phyloP scores from a whole-genome alignment of 1,140 invertebrate species.

The Drosophila orena region DNA sequence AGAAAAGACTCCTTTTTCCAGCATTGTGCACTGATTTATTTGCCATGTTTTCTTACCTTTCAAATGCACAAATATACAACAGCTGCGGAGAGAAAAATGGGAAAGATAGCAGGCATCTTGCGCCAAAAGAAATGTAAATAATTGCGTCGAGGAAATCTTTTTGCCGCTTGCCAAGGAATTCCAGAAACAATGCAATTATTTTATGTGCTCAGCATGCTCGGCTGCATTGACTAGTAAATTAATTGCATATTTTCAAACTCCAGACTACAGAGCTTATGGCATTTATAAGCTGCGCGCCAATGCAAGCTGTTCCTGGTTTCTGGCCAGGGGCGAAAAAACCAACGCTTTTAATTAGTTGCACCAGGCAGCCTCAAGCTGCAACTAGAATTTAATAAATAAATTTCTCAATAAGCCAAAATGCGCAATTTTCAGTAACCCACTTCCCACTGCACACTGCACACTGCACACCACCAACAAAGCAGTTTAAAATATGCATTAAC shows the following conservation, averaged over 20 bases:
- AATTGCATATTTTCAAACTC: constrained; percentile 71
- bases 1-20: constrained; percentile 2
- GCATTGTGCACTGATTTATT: constrained; percentile 62
- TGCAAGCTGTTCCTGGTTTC: constrained; percentile 7
- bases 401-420: constrained; percentile 79
- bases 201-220: constrained; percentile 44
- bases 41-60: constrained; percentile 70
- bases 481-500: constrained; percentile 80
- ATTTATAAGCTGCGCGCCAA: constrained; percentile 30
- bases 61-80: constrained; percentile 64
- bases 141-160: constrained; percentile 40
- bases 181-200: constrained; percentile 75
- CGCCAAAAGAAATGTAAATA: constrained; percentile 69
- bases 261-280: constrained; percentile 42
- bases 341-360: constrained; percentile 78
- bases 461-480: constrained; percentile 37
- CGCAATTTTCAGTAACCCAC: constrained; percentile 35
- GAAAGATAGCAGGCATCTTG: constrained; percentile 25
- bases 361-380: constrained; percentile 41
- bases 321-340: constrained; percentile 25
- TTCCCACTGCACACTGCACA: constrained; percentile 5
- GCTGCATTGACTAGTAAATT: constrained; percentile 57
- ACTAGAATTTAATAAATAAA: constrained; percentile 80
- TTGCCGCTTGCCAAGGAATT: constrained; percentile 43
- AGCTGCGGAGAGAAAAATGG: constrained; percentile 12